Conservation (phyloP, 2,888 invertebrate species). For the Pherbina coryleti region DNA sequence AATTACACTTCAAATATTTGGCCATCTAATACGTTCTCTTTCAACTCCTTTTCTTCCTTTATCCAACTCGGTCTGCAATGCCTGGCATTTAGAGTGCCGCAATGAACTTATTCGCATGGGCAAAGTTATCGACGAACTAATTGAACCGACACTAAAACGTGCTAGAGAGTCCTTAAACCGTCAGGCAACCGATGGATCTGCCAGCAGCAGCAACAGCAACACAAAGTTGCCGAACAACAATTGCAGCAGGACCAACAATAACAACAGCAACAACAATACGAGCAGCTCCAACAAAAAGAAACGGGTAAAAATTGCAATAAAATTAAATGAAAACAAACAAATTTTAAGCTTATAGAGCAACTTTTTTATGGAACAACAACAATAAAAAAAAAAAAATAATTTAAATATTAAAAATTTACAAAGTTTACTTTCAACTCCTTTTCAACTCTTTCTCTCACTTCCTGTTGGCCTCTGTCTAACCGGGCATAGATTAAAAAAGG, state of each 20-base stretch:
- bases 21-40: background rate
- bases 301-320: conserved; percentile 4
- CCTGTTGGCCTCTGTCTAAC: background rate
- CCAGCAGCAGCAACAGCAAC: background rate
- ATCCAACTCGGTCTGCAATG: background rate
- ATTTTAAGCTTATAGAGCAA: background rate
- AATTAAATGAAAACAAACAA: background rate
- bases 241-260: background rate
- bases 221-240: background rate
- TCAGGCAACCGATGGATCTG: conserved; percentile 34
- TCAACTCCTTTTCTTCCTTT: background rate
- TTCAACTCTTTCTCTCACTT: background rate
- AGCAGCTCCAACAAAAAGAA: conserved; percentile 10
- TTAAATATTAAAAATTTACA: conserved; percentile 9
- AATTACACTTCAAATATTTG: background rate
- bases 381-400: background rate
- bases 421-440: background rate
- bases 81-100: conserved; percentile 57
- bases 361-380: background rate
- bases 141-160: conserved; percentile 56
- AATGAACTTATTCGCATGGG: conserved; percentile 65
- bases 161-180: conserved; percentile 44
- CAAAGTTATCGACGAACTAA: conserved; percentile 65
- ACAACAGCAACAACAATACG: background rate
- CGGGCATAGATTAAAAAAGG: conserved; percentile 24